Conservation (phyloP, 2,113 vertebrate genomes). For the Bos taurus region ARS-UCD2.0 NC_037348.1:32307001-32307500, state of each 20-base stretch:
- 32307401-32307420: background rate
- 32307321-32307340: background rate
- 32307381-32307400: background rate
- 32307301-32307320: background rate
- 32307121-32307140: background rate
- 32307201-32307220: background rate
- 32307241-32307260: background rate
- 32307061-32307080: background rate
- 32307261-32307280: background rate
- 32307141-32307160: background rate
- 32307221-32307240: background rate
- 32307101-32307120: background rate
- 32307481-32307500: background rate
- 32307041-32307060: background rate
- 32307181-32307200: background rate
- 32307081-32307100: background rate
- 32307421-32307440: background rate
- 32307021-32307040: background rate
- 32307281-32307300: background rate
- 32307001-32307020: background rate
- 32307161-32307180: background rate
- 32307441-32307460: background rate
- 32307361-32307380: background rate
- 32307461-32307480: background rate
- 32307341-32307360: background rate